phyloP scores from a whole-genome alignment of 2,797 vertebrate species.

The Enteromius unitaeniatus region DNA sequence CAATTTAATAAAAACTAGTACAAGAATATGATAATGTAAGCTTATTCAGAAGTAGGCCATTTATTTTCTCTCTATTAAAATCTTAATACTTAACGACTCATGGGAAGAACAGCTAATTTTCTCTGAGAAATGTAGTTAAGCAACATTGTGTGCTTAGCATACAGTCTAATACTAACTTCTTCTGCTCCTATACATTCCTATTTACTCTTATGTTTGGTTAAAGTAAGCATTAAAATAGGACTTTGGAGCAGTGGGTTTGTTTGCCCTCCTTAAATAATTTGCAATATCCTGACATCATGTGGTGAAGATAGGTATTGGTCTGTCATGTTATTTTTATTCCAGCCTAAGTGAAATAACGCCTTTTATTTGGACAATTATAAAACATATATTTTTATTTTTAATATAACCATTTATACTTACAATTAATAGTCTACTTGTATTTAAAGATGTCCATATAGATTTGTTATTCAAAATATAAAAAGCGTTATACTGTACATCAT shows the following conservation, averaged over 20 bases:
- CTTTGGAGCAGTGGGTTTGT: neutral
- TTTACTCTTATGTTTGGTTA: neutral
- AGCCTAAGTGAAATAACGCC: neutral
- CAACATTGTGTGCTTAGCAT: neutral
- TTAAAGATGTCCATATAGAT: neutral
- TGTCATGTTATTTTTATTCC: neutral
- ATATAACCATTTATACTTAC: neutral
- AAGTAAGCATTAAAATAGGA: conserved; percentile 26
- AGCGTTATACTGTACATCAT: neutral
- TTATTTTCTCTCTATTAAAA: neutral
- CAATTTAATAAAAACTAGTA: neutral
- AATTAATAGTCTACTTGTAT: neutral
- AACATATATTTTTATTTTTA: neutral
- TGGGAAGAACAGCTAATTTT: neutral
- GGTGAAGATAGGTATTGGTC: conserved; percentile 25
- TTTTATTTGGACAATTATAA: neutral
- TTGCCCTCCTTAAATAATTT: neutral
- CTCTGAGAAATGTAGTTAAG: neutral
- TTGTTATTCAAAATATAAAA: neutral
- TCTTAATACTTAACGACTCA: too few relatives aligned
- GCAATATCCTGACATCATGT: conserved; percentile 36
- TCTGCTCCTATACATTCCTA: too few relatives aligned
- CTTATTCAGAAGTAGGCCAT: neutral
- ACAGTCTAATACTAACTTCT: neutral
- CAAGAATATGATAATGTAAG: neutral